Base-by-base conservation (phyloP, 2,113 vertebrate species). In the Leucoraja erinaceus region DNA sequence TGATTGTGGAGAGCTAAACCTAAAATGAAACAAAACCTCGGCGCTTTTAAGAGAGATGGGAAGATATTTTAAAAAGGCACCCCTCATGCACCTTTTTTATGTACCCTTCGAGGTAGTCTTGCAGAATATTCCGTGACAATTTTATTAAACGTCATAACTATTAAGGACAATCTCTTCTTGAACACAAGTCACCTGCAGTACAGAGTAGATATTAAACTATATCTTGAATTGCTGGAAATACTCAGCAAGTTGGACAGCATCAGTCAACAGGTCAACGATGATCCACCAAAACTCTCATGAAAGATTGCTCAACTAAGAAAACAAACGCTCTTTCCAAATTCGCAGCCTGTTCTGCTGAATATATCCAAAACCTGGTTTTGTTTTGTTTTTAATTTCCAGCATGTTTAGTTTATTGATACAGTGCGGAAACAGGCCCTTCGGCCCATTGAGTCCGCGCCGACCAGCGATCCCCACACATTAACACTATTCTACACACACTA, bases 261-360 rank as follows among this genome's bases (percentile, higher is more conserved):
- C 70, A 20, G 70, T 20, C 22, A 22, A 72, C 70, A 72, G 70
- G 14, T 72, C 70, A 72, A 20, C 22, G 38, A 68, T 68, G 66
- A 14, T 72, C 70, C 18, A 72, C 18, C 2, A 72, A 25, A 93
- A 0, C 91, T 4, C 93, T 93, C 93, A 94, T 88, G 68, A 94
- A 63, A 33, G n/a, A 47, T 38, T 38, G 22, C 20, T 75, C 5
- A 93, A 28, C 63, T 12, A 3, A 9, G 74, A 93, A 93, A 94
- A 20, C 12, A 28, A 12, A 63, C 18, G 63, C 28, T 90, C 20
- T 83, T 22, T 83, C 33, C n/a, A 83, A 14, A 83, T 56, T 47
- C 14, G 10, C 54, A 16, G 79, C 12, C 4, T 72, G 14, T 22
- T 20, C 18, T 72, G 70, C 70, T 72, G 70, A 20, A 22, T 72